These are phyloP conservation scores for Margarornis squamiger DNA, from an alignment of 2,797 vertebrate species.

Conservation along the genomic window DNA sequence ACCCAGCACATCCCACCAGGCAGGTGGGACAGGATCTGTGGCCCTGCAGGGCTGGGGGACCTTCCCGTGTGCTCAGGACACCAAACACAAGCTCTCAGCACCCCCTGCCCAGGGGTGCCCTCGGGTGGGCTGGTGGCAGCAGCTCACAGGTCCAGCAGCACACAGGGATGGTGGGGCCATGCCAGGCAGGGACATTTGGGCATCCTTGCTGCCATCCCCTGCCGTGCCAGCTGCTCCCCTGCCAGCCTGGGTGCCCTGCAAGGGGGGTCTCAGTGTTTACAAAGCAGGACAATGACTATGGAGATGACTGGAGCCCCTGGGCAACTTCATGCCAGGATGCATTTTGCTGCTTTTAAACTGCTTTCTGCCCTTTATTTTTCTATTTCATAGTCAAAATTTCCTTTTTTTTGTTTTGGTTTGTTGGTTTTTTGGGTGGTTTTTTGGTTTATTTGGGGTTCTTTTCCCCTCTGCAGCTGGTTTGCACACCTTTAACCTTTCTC, in stretches of 20 bases:
- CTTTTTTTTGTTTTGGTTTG: not conserved
- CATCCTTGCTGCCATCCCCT: not conserved
- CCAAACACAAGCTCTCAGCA: not conserved
- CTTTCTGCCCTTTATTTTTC: not conserved
- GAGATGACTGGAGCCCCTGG: not conserved
- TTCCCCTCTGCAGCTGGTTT: not conserved
- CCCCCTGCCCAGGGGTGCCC: not conserved
- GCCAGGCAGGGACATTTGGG: not conserved
- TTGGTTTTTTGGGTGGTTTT: not conserved
- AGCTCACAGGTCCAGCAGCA: not conserved
- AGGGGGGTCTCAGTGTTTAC: not conserved
- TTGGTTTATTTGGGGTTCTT: not conserved
- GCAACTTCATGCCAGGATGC: not conserved
- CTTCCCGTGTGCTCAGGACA: not conserved
- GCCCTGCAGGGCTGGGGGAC: not conserved
- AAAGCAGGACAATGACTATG: not conserved
- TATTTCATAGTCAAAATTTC: not conserved
- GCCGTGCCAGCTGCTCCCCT: not conserved
- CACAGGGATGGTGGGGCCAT: accelerated
- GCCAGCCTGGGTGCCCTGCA: not conserved
- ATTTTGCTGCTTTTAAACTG: not conserved
- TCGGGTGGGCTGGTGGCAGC: not conserved
- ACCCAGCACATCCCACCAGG: not conserved
- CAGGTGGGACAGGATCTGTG: not conserved
- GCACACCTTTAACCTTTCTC: too few species aligned